Conservation (phyloP, 1,140 invertebrate genomes). For the Drosophila erecta region DNA sequence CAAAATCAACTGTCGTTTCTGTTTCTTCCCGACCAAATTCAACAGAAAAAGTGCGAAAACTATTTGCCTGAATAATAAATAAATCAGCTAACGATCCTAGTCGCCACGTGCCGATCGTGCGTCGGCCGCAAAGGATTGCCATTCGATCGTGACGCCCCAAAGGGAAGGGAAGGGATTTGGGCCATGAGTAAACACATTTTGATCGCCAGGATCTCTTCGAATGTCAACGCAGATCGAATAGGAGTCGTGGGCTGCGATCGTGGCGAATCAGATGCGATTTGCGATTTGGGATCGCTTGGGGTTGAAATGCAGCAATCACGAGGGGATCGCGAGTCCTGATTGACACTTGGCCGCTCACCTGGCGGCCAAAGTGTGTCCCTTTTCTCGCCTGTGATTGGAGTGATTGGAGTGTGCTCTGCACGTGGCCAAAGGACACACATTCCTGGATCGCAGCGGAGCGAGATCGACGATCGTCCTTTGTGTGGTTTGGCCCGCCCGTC, state of each 20-base stretch:
- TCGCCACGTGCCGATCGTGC: slow-evolving; percentile 56
- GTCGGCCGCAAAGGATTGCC: slow-evolving; percentile 32
- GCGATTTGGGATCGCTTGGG: slow-evolving; percentile 9
- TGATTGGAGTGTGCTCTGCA: slow-evolving; percentile 74
- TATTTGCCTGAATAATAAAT: not conserved
- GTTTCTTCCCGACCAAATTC: not conserved
- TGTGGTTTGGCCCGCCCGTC: slow-evolving; percentile 70
- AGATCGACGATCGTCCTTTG: slow-evolving; percentile 54
- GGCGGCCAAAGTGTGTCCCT: slow-evolving; percentile 35
- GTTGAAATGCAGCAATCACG: slow-evolving; percentile 32
- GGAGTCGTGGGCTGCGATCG: slow-evolving; percentile 6
- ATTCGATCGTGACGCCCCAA: slow-evolving; percentile 59
- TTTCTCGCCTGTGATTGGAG: slow-evolving; percentile 61
- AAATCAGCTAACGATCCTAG: not conserved
- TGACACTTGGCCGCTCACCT: slow-evolving; percentile 65
- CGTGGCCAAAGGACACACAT: slow-evolving; percentile 46
- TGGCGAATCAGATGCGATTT: slow-evolving; percentile 61
- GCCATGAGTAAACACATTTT: slow-evolving; percentile 63
- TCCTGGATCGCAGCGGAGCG: slow-evolving; percentile 1
- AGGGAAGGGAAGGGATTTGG: slow-evolving; percentile 45
- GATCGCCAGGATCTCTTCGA: slow-evolving; percentile 16
- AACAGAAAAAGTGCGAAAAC: not conserved
- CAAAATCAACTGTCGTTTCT: not conserved
- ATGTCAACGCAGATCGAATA: slow-evolving; percentile 61
- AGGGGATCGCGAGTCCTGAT: slow-evolving; percentile 35